Evolutionary conservation across 2,113 vertebrate genomes (phyloP), one percentile per base, ranked within the genome.

Genomic region (Mesitornis unicolor): DNA sequence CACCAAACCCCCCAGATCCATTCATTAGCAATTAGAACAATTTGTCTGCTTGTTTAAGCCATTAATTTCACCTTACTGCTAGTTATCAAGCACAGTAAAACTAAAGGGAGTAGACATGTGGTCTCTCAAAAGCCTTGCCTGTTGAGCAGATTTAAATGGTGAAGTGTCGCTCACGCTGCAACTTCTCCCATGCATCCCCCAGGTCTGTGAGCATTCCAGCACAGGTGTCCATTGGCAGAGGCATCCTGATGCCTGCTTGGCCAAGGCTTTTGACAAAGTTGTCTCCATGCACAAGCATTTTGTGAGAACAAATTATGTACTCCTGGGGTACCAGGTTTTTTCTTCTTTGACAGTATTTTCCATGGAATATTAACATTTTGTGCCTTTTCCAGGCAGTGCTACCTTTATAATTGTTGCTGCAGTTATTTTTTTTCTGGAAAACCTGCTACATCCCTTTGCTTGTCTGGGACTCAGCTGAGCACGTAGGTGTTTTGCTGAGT

Each of bases 141-240:
- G 6, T 31, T 21, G 54, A 69, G 28, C 10, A 80, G 31, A 33
- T 65, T 51, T 56, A 56, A 81, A 57, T 24, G 69, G 29, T 2
- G 0, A 24, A 50, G 33, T 3, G 3, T 38, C 43, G 45, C 31
- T 84, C 43, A 13, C 0, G 0, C 16, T 38, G 36, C 18, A 35
- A 6, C 33, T 67, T 71, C 47, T 38, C 15, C 56, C 2, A 0
- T 59, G 43, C 22, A 21, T 25, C 29, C 40, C 11, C 31, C 38
- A 43, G 51, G 47, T 19, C 48, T 26, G 4, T 16, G 10, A 40
- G n/a, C 48, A 25, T 76, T 83, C 65, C n/a, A 74, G 75, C 43
- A 48, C 11, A 18, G 17, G 5, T 43, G 16, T 25, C 57, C 22
- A 17, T 28, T 36, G 54, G 17, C 36, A 65, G 33, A 36, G 65